These are phyloP conservation scores for Ditula angustiorana DNA, from an alignment of 2,888 invertebrate genomes.

Conservation along the genomic window DNA sequence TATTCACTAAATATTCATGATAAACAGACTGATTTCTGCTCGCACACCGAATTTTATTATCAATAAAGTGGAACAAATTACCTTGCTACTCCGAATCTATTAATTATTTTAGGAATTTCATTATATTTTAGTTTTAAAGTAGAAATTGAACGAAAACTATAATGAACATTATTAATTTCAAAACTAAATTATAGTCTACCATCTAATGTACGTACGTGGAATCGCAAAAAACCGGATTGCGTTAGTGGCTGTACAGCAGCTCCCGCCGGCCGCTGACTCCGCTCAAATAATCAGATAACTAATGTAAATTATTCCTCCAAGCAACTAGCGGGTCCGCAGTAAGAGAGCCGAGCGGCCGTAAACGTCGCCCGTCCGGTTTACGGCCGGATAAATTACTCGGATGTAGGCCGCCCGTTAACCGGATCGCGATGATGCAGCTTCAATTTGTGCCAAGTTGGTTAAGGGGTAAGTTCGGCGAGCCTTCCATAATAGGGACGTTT, in stretches of 20 bases:
- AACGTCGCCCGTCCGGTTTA: constrained; percentile 17
- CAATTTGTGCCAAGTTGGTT: constrained; percentile 3
- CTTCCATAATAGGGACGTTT: not conserved
- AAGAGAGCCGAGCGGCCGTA: not conserved
- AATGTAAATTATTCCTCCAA: not conserved
- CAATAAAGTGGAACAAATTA: too few relatives aligned
- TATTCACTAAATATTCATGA: too few relatives aligned
- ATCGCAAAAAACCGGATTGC: too few relatives aligned
- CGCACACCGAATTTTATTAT: too few relatives aligned
- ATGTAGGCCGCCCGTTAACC: constrained; percentile 7
- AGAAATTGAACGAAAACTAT: too few relatives aligned
- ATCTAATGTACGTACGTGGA: too few relatives aligned
- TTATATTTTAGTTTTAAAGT: too few relatives aligned
- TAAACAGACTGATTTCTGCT: too few relatives aligned
- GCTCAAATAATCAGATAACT: constrained; percentile 4
- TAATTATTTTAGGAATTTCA: too few relatives aligned
- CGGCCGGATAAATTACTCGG: constrained; percentile 15
- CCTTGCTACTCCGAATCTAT: too few relatives aligned
- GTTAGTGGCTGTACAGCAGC: not conserved
- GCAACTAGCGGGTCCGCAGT: not conserved
- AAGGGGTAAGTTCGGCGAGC: not conserved
- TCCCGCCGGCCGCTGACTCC: not conserved
- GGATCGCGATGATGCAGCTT: constrained; percentile 2
- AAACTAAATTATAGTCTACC: too few relatives aligned
- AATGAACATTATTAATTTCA: too few relatives aligned